Evolutionary conservation across 2,888 invertebrate species (phyloP).

Genomic region (Morpho deidamia): DNA sequence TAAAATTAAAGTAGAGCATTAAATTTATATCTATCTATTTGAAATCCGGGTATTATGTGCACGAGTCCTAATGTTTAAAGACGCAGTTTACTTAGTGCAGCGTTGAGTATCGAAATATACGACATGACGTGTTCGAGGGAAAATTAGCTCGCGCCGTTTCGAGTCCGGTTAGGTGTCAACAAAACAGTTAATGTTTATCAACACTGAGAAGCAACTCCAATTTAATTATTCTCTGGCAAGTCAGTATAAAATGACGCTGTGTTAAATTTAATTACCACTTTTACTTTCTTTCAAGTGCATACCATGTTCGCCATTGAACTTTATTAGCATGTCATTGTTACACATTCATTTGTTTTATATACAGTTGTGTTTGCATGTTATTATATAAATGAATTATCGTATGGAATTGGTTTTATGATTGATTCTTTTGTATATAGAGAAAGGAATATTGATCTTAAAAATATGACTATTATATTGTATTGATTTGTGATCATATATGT

Average conservation of each 20-base stretch:
- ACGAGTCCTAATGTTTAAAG: not conserved
- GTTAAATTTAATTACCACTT: constrained; percentile 12
- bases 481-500: too few relatives aligned
- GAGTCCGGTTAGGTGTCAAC: constrained; percentile 15
- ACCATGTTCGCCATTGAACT: not conserved
- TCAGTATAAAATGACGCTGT: constrained; percentile 12
- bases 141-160: constrained; percentile 19
- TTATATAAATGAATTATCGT: too few relatives aligned
- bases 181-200: constrained; percentile 22
- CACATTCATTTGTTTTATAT: too few relatives aligned
- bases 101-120: constrained; percentile 35
- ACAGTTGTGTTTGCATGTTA: too few relatives aligned
- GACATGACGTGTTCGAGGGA: constrained; percentile 31
- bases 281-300: not conserved
- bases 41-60: not conserved
- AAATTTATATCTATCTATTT: too few relatives aligned
- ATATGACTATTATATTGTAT: too few relatives aligned
- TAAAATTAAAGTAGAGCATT: too few relatives aligned
- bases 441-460: too few relatives aligned
- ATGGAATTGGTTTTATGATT: too few relatives aligned
- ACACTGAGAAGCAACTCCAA: constrained; percentile 15
- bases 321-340: too few relatives aligned
- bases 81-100: constrained; percentile 3
- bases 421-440: too few relatives aligned
- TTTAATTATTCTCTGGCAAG: constrained; percentile 21